A percentile compares a stretch with the other conserved stretches of the same genome.
Evolutionary conservation across 2,113 vertebrate species (phyloP).

Genomic region (Tonatia bakeri): DNA sequence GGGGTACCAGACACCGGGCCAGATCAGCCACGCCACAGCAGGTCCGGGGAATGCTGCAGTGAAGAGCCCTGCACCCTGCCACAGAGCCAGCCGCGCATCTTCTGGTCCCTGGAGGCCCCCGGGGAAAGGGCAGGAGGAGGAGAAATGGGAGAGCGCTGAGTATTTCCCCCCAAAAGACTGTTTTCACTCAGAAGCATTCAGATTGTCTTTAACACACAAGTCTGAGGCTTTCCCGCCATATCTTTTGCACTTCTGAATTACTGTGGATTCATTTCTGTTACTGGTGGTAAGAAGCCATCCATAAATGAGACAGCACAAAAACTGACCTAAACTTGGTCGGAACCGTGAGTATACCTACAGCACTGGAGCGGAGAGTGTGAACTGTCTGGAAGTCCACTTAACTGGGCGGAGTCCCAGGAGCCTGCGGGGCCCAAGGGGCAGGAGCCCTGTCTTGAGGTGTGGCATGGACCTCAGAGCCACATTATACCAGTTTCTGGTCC

Average conservation of each 20-base stretch:
- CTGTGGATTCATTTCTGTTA: not conserved
- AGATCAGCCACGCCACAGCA: not conserved
- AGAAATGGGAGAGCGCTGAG: too few species aligned
- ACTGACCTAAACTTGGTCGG: not conserved
- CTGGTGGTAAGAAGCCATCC: not conserved
- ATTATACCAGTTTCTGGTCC: not conserved
- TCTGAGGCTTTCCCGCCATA: not conserved
- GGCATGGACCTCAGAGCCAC: not conserved
- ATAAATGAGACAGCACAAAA: not conserved
- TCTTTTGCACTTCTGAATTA: not conserved
- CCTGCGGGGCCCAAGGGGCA: not conserved
- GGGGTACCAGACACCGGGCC: not conserved
- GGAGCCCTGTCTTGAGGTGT: rapidly evolving
- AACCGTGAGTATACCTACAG: not conserved
- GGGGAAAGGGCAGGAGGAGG: not conserved
- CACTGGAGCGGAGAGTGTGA: not conserved
- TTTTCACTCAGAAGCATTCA: not conserved
- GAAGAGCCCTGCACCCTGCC: rapidly evolving
- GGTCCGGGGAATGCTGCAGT: rapidly evolving
- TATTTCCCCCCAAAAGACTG: not conserved
- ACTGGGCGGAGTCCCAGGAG: not conserved
- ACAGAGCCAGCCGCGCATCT: not conserved
- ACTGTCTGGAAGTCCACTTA: not conserved
- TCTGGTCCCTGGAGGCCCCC: rapidly evolving
- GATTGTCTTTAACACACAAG: not conserved